Evolutionary conservation across 2,888 invertebrate genomes (phyloP).

Genomic region (Nephrocerus scutellatus): DNA sequence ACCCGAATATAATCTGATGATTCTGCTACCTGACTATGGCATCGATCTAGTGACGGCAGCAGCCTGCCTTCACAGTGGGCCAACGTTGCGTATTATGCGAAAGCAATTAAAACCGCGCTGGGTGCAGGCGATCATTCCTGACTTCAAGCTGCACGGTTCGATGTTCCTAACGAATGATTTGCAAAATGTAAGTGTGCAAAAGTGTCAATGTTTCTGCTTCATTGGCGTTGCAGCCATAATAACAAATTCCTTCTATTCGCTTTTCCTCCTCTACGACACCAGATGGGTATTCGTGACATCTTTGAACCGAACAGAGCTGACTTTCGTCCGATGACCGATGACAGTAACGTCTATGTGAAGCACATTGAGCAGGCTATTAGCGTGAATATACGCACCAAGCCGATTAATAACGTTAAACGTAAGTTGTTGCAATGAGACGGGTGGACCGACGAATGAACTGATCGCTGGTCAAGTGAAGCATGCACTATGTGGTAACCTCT

Average conservation of each 20-base stretch:
- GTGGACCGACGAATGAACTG: constrained; percentile 1
- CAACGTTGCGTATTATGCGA: constrained; percentile 61
- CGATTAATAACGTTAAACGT: constrained; percentile 47
- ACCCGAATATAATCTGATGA: constrained; percentile 67
- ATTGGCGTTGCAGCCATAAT: background rate
- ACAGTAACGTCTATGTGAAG: constrained; percentile 69
- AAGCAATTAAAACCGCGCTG: constrained; percentile 61
- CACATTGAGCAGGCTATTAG: constrained; percentile 80
- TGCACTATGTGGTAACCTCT: constrained; percentile 19
- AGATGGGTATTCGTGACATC: constrained; percentile 71
- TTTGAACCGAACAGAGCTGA: constrained; percentile 75
- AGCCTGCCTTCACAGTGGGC: constrained; percentile 55
- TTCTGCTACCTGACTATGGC: constrained; percentile 62
- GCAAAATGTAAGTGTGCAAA: constrained; percentile 59
- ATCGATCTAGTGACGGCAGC: constrained; percentile 60
- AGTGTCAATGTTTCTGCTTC: constrained; percentile 7
- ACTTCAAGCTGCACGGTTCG: constrained; percentile 71
- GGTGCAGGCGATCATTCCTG: constrained; percentile 71
- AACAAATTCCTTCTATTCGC: background rate
- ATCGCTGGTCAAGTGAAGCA: constrained; percentile 22
- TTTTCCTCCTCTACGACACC: constrained; percentile 26
- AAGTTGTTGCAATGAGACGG: constrained; percentile 29
- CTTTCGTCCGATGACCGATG: constrained; percentile 70
- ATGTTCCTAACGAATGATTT: constrained; percentile 73
- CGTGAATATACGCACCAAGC: constrained; percentile 71